A percentile compares a stretch with the other conserved stretches of the same genome.
Conservation (phyloP, 2,888 invertebrate genomes). For the Philopedon plagiatum region DNA sequence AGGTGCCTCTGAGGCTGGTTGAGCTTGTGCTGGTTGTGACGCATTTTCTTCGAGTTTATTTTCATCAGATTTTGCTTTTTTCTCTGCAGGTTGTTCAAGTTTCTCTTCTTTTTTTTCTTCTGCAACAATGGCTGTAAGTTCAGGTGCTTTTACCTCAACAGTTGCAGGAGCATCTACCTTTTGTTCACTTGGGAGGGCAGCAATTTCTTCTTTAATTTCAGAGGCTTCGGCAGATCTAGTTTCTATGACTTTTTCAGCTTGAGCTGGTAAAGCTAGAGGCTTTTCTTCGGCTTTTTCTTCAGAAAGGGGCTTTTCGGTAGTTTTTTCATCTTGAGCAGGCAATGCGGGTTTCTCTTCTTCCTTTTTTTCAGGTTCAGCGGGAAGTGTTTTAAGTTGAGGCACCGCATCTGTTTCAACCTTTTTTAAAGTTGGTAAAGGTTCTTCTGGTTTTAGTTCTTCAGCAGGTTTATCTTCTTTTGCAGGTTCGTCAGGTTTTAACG, state of each 20-base stretch:
- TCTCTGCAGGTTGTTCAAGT: slow-evolving; percentile 52
- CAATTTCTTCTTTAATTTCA: slow-evolving; percentile 56
- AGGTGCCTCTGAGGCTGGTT: slow-evolving; percentile 33
- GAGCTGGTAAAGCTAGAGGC: slow-evolving; percentile 66
- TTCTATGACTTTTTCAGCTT: slow-evolving; percentile 56
- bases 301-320: slow-evolving; percentile 31
- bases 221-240: slow-evolving; percentile 52
- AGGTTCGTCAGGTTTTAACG: slow-evolving; percentile 20
- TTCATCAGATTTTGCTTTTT: slow-evolving; percentile 56
- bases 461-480: slow-evolving; percentile 46
- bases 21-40: slow-evolving; percentile 36
- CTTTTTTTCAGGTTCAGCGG: slow-evolving; percentile 55
- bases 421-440: slow-evolving; percentile 41
- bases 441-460: slow-evolving; percentile 44
- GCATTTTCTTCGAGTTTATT: slow-evolving; percentile 21
- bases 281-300: slow-evolving; percentile 59
- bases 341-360: slow-evolving; percentile 62
- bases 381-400: slow-evolving; percentile 34
- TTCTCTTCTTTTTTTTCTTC: slow-evolving; percentile 40
- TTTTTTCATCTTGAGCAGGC: slow-evolving; percentile 60
- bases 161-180: slow-evolving; percentile 59
- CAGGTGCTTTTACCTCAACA: slow-evolving; percentile 57
- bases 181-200: slow-evolving; percentile 59
- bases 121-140: slow-evolving; percentile 50
- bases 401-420: slow-evolving; percentile 41